phyloP scores from a whole-genome alignment of 2,888 invertebrate species.

The Aspidapion aeneum region DNA sequence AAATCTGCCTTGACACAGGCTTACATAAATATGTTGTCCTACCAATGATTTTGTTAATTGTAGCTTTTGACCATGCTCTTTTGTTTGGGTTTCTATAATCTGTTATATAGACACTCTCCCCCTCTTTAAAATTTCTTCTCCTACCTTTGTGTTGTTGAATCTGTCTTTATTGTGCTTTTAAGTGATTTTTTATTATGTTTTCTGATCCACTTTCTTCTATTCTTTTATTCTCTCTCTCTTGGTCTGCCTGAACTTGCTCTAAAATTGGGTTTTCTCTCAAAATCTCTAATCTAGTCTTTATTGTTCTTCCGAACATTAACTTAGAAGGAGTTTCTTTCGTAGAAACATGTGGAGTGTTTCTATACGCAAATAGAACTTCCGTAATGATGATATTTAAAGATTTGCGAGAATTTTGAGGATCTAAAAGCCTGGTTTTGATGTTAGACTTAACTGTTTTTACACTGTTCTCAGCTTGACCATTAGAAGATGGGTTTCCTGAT shows the following conservation, averaged over 20 bases:
- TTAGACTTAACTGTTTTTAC: conserved; percentile 13
- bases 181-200: too few species aligned
- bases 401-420: not conserved
- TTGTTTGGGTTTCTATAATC: too few species aligned
- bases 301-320: conserved; percentile 12
- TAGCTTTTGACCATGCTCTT: not conserved
- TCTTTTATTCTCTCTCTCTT: too few species aligned
- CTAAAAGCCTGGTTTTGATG: conserved; percentile 8
- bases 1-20: not conserved
- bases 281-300: conserved; percentile 1
- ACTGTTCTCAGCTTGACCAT: conserved; percentile 5
- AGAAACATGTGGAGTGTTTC: not conserved
- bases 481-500: not conserved
- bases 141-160: too few species aligned
- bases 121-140: too few species aligned
- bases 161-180: too few species aligned
- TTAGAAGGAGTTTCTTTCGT: conserved; percentile 5
- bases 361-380: conserved; percentile 4
- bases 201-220: too few species aligned
- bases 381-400: conserved; percentile 5
- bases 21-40: conserved; percentile 3
- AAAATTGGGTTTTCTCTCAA: too few species aligned
- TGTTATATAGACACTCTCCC: too few species aligned
- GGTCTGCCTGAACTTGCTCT: too few species aligned
- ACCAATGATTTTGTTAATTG: not conserved